Percentiles rank a stretch among this genome's conserved stretches.
Conservation (phyloP, 2,888 invertebrate genomes). For the Eudasyphora cyanicolor region DNA sequence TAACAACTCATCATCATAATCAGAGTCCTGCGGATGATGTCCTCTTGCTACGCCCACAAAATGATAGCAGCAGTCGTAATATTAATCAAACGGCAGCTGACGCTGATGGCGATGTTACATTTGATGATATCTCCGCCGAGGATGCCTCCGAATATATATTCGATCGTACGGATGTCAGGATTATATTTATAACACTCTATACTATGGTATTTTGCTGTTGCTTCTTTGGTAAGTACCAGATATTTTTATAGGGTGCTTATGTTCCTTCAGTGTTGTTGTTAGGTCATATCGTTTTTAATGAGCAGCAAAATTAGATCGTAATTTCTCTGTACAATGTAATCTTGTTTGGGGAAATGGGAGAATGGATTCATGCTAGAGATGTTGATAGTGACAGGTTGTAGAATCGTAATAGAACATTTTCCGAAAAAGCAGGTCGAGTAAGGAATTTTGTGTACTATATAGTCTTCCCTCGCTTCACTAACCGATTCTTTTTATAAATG, state of each 20-base stretch:
- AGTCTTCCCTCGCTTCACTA: too few relatives aligned
- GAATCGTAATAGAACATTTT: too few relatives aligned
- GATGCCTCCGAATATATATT: conserved; percentile 85
- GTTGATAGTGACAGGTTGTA: too few relatives aligned
- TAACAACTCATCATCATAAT: conserved; percentile 23
- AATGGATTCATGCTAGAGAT: too few relatives aligned
- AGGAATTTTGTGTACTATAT: too few relatives aligned
- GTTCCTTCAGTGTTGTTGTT: neutral
- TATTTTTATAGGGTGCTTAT: too few relatives aligned
- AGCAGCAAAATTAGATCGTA: too few relatives aligned
- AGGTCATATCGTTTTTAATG: too few relatives aligned
- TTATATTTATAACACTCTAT: conserved; percentile 88
- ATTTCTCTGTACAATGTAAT: too few relatives aligned
- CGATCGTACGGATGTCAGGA: conserved; percentile 87
- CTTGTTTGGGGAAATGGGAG: too few relatives aligned
- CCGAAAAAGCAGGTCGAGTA: too few relatives aligned
- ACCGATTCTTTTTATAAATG: too few relatives aligned
- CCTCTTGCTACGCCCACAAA: conserved; percentile 9
- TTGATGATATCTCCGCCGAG: conserved; percentile 70
- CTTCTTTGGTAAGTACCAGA: conserved; percentile 88
- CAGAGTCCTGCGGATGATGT: neutral
- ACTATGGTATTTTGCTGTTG: conserved; percentile 90
- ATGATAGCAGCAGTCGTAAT: conserved; percentile 22
- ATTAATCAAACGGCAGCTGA: neutral
- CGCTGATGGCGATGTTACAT: neutral